Conservation (phyloP, 2,888 invertebrate species). For the Polyommatus iphigenia region DNA sequence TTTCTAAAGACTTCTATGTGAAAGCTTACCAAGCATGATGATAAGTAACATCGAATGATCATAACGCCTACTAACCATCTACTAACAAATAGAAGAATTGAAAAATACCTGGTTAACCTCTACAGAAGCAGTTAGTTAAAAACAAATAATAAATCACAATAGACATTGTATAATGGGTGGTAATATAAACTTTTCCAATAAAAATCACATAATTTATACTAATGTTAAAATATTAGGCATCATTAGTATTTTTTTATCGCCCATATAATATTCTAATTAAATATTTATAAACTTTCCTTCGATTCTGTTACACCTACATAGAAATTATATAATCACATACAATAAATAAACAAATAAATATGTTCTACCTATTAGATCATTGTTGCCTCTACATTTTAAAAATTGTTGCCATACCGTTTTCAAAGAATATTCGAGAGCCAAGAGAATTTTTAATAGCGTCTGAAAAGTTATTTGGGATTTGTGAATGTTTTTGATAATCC, state of each 20-base stretch:
- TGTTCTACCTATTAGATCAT: too few species aligned
- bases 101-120: neutral
- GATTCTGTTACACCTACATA: slow-evolving; percentile 3
- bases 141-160: neutral
- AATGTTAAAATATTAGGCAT: slow-evolving; percentile 1
- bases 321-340: neutral
- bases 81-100: neutral
- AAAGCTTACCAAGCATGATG: too few species aligned
- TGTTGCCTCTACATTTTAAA: neutral
- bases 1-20: too few species aligned
- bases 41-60: too few species aligned
- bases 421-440: too few species aligned
- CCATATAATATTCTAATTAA: neutral
- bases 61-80: neutral
- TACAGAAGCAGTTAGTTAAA: neutral
- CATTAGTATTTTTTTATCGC: slow-evolving; percentile 7
- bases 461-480: too few species aligned
- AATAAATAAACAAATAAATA: neutral
- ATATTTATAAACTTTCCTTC: slow-evolving; percentile 18
- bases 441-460: too few species aligned
- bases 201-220: slow-evolving; percentile 11
- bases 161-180: neutral
- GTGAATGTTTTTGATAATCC: too few species aligned
- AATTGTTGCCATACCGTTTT: neutral
- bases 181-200: neutral